phyloP scores from a whole-genome alignment of 2,797 vertebrate genomes.

The Chelon auratus region DNA sequence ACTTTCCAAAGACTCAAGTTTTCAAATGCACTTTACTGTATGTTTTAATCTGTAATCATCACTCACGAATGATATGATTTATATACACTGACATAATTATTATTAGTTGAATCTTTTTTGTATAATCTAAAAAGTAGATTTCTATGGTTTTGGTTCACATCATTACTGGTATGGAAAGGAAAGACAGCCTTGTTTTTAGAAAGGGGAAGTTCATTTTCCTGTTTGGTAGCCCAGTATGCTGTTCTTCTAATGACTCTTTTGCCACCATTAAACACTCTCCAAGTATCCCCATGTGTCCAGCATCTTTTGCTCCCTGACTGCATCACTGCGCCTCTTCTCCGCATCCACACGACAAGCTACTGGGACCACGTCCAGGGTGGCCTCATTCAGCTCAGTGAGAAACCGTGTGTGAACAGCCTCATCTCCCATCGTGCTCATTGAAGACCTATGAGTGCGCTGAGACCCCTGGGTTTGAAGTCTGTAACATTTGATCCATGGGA shows the following conservation, averaged over 20 bases:
- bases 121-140: too few relatives aligned
- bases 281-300: slow-evolving; percentile 7
- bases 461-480: slow-evolving; percentile 81
- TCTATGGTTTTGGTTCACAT: too few relatives aligned
- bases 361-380: slow-evolving; percentile 50
- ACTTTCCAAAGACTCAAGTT: too few relatives aligned
- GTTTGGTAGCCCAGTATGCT: slow-evolving; percentile 21
- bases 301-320: slow-evolving; percentile 3
- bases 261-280: slow-evolving; percentile 1
- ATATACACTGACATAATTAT: too few relatives aligned
- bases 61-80: too few relatives aligned
- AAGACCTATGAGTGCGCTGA: slow-evolving; percentile 75
- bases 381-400: slow-evolving; percentile 67
- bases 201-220: slow-evolving; percentile 35
- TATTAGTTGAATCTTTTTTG: too few relatives aligned
- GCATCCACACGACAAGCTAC: slow-evolving; percentile 23
- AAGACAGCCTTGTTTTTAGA: background rate
- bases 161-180: background rate
- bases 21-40: too few relatives aligned
- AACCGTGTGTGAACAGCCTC: slow-evolving; percentile 67
- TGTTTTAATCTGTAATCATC: too few relatives aligned
- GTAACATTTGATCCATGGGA: slow-evolving; percentile 86
- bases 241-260: slow-evolving; percentile 33
- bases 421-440: slow-evolving; percentile 70
- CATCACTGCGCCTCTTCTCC: slow-evolving; percentile 11